Conservation (phyloP, 2,888 invertebrate genomes). For the Torymus auratus region DNA sequence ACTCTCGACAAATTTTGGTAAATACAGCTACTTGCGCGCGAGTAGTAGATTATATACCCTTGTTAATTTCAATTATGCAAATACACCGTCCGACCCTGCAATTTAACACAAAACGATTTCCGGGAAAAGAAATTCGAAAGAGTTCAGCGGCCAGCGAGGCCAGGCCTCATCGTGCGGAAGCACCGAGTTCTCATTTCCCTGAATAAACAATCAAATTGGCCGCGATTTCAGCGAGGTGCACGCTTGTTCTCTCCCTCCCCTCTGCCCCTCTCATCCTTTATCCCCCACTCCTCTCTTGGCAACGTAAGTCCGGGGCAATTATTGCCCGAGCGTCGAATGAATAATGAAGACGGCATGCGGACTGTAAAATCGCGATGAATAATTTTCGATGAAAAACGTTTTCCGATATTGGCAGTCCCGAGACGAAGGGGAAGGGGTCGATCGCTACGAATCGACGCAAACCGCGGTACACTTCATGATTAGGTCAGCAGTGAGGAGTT, state of each 20-base stretch:
- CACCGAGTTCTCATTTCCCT: slow-evolving; percentile 3
- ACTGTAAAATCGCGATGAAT: slow-evolving; percentile 47
- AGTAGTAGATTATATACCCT: too few relatives aligned
- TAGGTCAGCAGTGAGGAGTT: too few relatives aligned
- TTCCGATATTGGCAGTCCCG: slow-evolving; percentile 50
- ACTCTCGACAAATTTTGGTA: too few relatives aligned
- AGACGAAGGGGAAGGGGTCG: background rate
- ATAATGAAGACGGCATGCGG: slow-evolving; percentile 33
- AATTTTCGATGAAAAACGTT: slow-evolving; percentile 46
- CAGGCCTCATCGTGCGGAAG: background rate
- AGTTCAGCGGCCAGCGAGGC: too few relatives aligned
- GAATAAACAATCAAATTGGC: slow-evolving; percentile 25
- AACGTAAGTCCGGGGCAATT: slow-evolving; percentile 31
- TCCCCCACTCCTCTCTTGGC: too few relatives aligned
- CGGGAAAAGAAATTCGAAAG: background rate
- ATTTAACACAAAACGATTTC: background rate
- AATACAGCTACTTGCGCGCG: too few relatives aligned
- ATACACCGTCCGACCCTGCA: too few relatives aligned
- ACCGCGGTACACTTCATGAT: too few relatives aligned
- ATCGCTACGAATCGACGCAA: too few relatives aligned
- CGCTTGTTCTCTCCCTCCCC: too few relatives aligned
- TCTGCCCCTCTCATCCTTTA: too few relatives aligned
- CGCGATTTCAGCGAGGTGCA: background rate
- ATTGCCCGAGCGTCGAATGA: slow-evolving; percentile 38
- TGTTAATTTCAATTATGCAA: too few relatives aligned